A percentile compares a stretch with the other conserved stretches of the same genome.
phyloP scores from a whole-genome alignment of 2,113 vertebrate genomes.

The Narcine bancroftii region DNA sequence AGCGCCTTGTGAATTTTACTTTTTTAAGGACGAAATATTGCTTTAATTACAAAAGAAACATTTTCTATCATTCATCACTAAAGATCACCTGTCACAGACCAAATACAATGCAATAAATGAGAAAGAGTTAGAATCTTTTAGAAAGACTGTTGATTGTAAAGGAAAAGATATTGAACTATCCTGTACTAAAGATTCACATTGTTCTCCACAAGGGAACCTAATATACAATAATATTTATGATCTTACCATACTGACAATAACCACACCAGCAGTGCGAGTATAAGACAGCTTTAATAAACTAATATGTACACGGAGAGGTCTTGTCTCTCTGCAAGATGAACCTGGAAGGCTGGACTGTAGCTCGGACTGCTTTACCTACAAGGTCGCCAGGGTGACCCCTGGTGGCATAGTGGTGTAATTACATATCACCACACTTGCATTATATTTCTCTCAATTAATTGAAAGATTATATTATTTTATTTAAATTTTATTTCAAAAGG shows the following conservation, averaged over 20 bases:
- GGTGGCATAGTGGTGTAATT: too few species aligned
- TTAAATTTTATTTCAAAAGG: background rate
- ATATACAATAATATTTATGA: background rate
- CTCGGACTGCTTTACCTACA: too few species aligned
- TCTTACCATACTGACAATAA: too few species aligned
- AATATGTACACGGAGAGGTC: too few species aligned
- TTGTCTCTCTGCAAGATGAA: too few species aligned
- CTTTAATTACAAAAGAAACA: background rate
- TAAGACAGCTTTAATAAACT: too few species aligned
- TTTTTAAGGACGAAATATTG: background rate
- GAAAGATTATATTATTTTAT: background rate
- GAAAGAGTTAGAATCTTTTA: background rate
- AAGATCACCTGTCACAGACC: background rate
- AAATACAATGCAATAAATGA: background rate
- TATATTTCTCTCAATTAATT: background rate
- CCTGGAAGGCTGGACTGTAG: too few species aligned
- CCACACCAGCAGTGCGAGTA: too few species aligned
- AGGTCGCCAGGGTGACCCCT: too few species aligned
- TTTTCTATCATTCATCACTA: background rate
- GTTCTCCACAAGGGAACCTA: background rate
- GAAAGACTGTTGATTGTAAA: background rate
- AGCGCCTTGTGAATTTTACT: background rate
- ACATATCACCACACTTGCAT: too few species aligned
- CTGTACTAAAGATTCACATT: background rate
- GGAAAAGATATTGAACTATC: background rate